Evolutionary conservation across 2,797 vertebrate species (phyloP).

Genomic region (Pogonophryne albipinna): DNA sequence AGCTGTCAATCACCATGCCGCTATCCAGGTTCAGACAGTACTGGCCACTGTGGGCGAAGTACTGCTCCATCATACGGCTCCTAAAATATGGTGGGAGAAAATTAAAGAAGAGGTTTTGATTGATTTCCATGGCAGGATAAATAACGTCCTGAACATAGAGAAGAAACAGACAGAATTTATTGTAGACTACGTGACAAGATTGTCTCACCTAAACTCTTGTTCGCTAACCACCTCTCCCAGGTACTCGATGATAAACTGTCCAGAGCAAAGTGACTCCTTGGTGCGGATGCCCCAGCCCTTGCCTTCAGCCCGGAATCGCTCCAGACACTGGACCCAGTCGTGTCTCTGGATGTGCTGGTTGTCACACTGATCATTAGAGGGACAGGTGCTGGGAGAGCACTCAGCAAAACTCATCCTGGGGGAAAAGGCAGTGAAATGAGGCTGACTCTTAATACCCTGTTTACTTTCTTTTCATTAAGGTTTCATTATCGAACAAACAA

Average conservation of each 20-base stretch:
- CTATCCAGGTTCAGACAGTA: slow-evolving; percentile 99
- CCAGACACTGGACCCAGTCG: slow-evolving; percentile 98
- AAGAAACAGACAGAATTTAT: background rate
- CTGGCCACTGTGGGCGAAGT: slow-evolving; percentile 97
- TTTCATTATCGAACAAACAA: background rate
- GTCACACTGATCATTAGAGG: slow-evolving; percentile 92
- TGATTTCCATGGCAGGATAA: slow-evolving; percentile 9
- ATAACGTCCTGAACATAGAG: background rate
- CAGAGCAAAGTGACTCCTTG: slow-evolving; percentile 92
- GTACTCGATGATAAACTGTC: slow-evolving; percentile 99
- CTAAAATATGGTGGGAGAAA: slow-evolving; percentile 71
- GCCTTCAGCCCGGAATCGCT: slow-evolving; percentile 96
- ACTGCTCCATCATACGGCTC: slow-evolving; percentile 99
- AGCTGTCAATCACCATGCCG: slow-evolving; percentile 99
- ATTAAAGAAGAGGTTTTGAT: slow-evolving; percentile 10
- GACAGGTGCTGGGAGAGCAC: slow-evolving; percentile 95
- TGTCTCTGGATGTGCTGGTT: slow-evolving; percentile 98
- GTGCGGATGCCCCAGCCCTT: slow-evolving; percentile 99
- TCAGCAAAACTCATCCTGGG: slow-evolving; percentile 98
- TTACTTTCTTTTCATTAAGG: background rate
- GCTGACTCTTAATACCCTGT: background rate
- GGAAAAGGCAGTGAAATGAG: background rate
- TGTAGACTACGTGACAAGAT: background rate
- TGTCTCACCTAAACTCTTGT: slow-evolving; percentile 94
- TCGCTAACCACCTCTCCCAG: slow-evolving; percentile 98